Evolutionary conservation across 2,888 invertebrate species (phyloP).

Genomic region (Globia sparganii): DNA sequence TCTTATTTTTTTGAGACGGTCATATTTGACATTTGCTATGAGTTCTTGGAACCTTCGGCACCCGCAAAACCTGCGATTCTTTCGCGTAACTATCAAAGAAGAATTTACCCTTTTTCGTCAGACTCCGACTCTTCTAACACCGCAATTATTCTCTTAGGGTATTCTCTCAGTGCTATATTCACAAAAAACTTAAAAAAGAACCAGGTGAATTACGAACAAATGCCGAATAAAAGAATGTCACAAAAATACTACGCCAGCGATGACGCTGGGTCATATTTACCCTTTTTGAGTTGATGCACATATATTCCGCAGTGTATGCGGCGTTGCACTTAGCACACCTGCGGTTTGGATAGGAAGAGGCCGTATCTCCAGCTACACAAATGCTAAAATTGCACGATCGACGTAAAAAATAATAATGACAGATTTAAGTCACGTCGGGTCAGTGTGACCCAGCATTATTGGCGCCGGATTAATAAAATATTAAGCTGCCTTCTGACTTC

Average conservation of each 20-base stretch:
- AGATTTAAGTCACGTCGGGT: not conserved
- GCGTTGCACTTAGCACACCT: not conserved
- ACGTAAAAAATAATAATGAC: not conserved
- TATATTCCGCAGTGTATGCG: not conserved
- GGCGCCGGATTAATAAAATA: constrained; percentile 50
- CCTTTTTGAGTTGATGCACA: not conserved
- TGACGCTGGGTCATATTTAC: not conserved
- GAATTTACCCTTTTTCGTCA: not conserved
- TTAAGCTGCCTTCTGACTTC: constrained; percentile 25
- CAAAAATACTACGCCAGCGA: not conserved
- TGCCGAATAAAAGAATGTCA: not conserved
- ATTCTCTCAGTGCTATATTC: not conserved
- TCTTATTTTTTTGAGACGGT: no score
- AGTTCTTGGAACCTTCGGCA: no score
- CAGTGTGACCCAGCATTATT: not conserved
- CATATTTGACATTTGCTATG: no score
- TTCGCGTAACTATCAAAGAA: not conserved
- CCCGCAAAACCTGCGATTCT: not conserved
- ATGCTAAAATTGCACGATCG: not conserved
- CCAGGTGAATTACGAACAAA: not conserved
- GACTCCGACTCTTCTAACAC: not conserved
- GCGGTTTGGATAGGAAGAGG: not conserved
- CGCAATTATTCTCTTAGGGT: not conserved
- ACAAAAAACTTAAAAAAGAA: not conserved
- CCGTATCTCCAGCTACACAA: not conserved